A percentile compares a stretch with the other conserved stretches of the same genome.
phyloP scores from a whole-genome alignment of 1,140 invertebrate genomes.

The Camponotus floridanus region DNA sequence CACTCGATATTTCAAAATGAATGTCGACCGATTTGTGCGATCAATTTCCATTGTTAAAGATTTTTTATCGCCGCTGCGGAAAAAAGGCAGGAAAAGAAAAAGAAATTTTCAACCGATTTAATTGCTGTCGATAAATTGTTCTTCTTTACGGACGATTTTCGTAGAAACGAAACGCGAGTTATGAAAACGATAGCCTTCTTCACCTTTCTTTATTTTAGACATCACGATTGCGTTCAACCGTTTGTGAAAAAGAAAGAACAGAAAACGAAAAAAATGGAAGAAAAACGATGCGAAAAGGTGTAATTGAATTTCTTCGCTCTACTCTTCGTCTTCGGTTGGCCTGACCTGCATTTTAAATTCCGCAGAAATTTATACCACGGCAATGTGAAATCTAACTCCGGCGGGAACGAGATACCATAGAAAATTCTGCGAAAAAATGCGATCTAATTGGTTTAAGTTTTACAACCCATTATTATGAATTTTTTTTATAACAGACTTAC shows the following conservation, averaged over 20 bases:
- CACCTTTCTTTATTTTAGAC: not conserved
- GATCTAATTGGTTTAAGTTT: slow-evolving; percentile 40
- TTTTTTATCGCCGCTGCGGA: not conserved
- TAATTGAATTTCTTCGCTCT: slow-evolving; percentile 47
- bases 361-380: slow-evolving; percentile 21
- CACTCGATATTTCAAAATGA: not conserved
- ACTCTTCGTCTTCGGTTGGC: slow-evolving; percentile 19
- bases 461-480: slow-evolving; percentile 1
- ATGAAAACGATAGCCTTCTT: slow-evolving; percentile 5
- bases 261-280: not conserved
- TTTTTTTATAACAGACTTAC: not conserved
- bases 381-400: slow-evolving; percentile 9
- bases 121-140: slow-evolving; percentile 44
- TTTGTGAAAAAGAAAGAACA: slow-evolving; percentile 2
- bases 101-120: slow-evolving; percentile 26
- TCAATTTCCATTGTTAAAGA: slow-evolving; percentile 13
- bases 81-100: not conserved
- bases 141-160: not conserved
- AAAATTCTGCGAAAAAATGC: slow-evolving; percentile 12
- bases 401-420: not conserved
- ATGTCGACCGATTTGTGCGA: not conserved
- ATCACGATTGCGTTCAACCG: not conserved
- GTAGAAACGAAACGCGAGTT: not conserved
- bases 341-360: slow-evolving; percentile 34
- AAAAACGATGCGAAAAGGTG: not conserved